Base-by-base conservation (phyloP, 1,140 invertebrate species). In the Meloidogyne chitwoodi region DNA sequence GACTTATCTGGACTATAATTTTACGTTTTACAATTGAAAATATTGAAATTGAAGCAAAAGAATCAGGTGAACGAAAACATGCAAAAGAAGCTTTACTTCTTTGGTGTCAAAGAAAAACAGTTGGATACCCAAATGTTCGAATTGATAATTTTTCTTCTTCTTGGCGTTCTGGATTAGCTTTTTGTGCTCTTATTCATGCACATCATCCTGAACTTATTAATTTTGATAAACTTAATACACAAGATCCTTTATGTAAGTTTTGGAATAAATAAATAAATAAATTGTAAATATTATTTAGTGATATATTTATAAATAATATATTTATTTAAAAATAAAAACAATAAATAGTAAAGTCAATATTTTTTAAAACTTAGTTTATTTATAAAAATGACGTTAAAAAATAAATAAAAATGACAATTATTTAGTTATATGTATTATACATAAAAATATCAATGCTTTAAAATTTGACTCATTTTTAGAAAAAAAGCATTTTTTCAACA, bases 41-140 rank as follows among this genome's bases (percentile, higher is more conserved):
- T 90, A 98, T 98, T 87, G 94, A 96, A 90, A 96, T 98, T 84
- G 93, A 96, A 89, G 93, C 96, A 85, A 95, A 97, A 89, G 94
- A 95, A 88, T 94, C 93, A 79, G 94, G 93, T 79, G 96, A 98
- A 88, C 97, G 97, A 90, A 96, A 95, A 89, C 98, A 95, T 5
- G 96, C 96, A 73, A 99, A 98, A 90, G 96, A 99, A 90, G 96
- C 96, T 4, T 88, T 99, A 75, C 89, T 99, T 34, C 90, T 99
- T 66, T 99, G 96, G 96, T 98, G 96, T 87, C 96, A 99, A 89
- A 91, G 95, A 66, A 98, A 97, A 89, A 98, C 96, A 2, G 93
- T 92, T 85, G 95, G 94, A 79, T 91, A 90, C 72, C 78, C 81
- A 34, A 92, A 92, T 71, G 94, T 96, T 61, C 92, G 93, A 81